Evolutionary conservation across 2,797 vertebrate species (phyloP), one percentile per base, ranked within the genome.

Genomic region (Helarctos malayanus): DNA sequence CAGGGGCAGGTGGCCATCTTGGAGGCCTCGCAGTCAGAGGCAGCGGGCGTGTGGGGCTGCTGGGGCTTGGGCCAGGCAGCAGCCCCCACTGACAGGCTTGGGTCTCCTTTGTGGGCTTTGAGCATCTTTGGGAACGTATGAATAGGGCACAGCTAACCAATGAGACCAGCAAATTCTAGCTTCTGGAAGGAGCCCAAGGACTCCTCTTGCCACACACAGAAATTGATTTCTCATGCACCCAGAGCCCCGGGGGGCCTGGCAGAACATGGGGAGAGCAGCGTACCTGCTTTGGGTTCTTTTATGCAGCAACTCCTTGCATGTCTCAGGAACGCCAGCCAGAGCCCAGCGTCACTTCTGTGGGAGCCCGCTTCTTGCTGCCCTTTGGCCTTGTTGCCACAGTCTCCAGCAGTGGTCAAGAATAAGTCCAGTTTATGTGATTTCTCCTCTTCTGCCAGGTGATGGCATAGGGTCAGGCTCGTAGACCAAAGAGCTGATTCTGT

Each of bases 221-320:
- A 57, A n/a, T 11, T 16, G 14, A 32, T 47, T 47, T 49, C 15
- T 0, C 9, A 10, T 54, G 9, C 32, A 38, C 32, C 14, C 25
- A n/a, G 89, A 45, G 5, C 45, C 8, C 4, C 0, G 19, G 8
- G 21, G 2, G n/a, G 0, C n/a, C n/a, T 0, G 0, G 47, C 23
- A 45, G 65, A 38, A 21, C 32, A 12, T 1, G 10, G 59, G 9
- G 21, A 47, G 54, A 27, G 18, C 85, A 9, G 6, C 1, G 23
- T 21, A 14, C 78, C 56, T 1, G 2, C 61, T 11, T 29, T 4
- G 4, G 61, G 13, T 56, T 32, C 27, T 78, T 32, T 32, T 16
- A 29, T 45, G 9, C 6, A 16, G 35, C 9, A 5, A 3, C 27
- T 23, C 0, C 27, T 0, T 11, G 13, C 1, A 35, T 3, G 0